Conservation (phyloP, 2,888 invertebrate genomes). For the Steromphala cineraria region DNA sequence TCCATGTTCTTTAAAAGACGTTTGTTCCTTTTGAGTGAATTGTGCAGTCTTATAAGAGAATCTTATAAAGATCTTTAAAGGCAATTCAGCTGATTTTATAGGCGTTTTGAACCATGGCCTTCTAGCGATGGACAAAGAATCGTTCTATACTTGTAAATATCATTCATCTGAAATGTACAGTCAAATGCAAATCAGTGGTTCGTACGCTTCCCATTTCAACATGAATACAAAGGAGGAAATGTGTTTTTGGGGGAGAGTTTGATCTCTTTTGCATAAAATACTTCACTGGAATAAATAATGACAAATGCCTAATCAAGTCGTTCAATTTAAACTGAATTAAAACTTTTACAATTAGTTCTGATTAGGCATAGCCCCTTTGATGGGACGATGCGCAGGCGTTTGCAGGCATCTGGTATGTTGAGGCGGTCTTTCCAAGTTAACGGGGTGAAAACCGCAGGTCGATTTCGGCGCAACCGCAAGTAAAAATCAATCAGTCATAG, state of each 20-base stretch:
- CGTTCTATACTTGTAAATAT: not conserved
- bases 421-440: not conserved
- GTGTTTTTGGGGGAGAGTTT: not conserved
- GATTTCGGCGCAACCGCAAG: constrained; percentile 17
- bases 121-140: not conserved
- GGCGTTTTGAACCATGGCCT: no score
- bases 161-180: not conserved
- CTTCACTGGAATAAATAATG: constrained; percentile 17
- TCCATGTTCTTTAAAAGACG: no score
- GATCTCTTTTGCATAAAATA: constrained; percentile 8
- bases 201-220: not conserved
- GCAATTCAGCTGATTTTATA: no score
- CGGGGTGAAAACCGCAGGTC: constrained; percentile 20
- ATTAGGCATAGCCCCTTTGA: not conserved
- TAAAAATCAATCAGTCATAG: constrained; percentile 18
- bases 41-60: no score
- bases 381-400: not conserved
- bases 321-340: constrained; percentile 19
- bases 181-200: not conserved
- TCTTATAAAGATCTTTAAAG: no score
- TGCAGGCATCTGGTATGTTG: not conserved
- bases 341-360: constrained; percentile 20
- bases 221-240: not conserved
- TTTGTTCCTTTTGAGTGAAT: no score
- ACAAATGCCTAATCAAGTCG: constrained; percentile 11